Evolutionary conservation across 2,888 invertebrate genomes (phyloP), one percentile per base, ranked within the genome.

Genomic region (Scaptomyza parva): DNA sequence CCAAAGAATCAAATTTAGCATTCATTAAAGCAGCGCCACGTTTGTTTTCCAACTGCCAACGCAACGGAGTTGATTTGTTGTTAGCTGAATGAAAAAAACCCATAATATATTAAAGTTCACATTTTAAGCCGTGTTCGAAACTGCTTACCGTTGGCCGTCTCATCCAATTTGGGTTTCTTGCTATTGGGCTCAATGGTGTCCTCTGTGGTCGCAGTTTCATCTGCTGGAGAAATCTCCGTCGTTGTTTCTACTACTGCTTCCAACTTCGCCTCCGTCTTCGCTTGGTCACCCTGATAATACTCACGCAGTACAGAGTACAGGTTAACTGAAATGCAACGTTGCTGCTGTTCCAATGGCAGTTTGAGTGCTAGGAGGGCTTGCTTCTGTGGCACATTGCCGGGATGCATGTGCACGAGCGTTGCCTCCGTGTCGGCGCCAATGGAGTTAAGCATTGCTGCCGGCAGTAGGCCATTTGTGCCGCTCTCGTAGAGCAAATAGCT

Each of bases 401-500:
- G 95, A 90, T 97, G 96, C 92, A 96, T 93, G 78, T 97, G 95
- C 48, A 97, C 92, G 17, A 97, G 88, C 78, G 92, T 93, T 0
- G 95, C 96, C 47, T 90, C 90, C 0, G 95, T 95, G 33, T 93
- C 91, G 0, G 92, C 93, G 1, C 96, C 95, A 59, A 97, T 95
- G 54, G 94, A 94, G 90, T 97, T 96, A 43, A 99, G 90, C 84
- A 98, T 93, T 2, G 96, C 95, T 0, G 98, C 97, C 5, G 96
- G 94, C 26, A 97, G 90, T 43, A 99, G 92, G 0, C 98, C 99
- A 86, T 95, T 95, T 30, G 96, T 96, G 0, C 97, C 97, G 55
- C 97, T 96, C 89, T 99, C 98, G 89, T 97, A 97, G 1, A 99
- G 91, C 58, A 98, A 92, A 91, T 95, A 96, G 72, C 93, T 94